Conservation (phyloP, 2,888 invertebrate genomes). For the Lasioglossum villosulum region DNA sequence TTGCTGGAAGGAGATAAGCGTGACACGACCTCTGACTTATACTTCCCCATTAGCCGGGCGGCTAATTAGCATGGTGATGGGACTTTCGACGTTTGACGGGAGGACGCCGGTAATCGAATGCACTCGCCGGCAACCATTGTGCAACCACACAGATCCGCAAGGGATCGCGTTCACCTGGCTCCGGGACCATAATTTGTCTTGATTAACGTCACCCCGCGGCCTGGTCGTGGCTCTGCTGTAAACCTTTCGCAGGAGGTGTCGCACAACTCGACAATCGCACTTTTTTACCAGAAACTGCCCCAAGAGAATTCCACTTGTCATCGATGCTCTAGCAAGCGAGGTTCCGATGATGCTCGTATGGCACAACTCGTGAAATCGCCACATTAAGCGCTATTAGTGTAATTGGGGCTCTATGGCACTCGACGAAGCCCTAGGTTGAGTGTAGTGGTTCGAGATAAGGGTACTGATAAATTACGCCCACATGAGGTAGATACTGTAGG, state of each 20-base stretch:
- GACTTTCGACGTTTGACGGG: conserved; percentile 78
- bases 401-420: background rate
- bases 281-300: conserved; percentile 5
- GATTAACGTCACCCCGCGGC: conserved; percentile 54
- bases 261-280: background rate
- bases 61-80: conserved; percentile 80
- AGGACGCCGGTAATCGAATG: conserved; percentile 75
- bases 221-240: conserved; percentile 25
- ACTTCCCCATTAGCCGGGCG: conserved; percentile 76
- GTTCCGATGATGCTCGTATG: background rate
- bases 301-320: background rate
- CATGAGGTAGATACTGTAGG: background rate
- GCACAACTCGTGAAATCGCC: background rate
- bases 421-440: background rate
- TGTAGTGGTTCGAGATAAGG: background rate
- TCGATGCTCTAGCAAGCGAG: background rate
- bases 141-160: background rate
- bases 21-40: conserved; percentile 80
- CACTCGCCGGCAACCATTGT: conserved; percentile 56
- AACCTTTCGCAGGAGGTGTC: conserved; percentile 4
- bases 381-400: background rate
- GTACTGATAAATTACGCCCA: background rate
- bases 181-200: conserved; percentile 46
- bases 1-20: conserved; percentile 70
- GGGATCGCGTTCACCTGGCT: background rate